These are phyloP conservation scores for Erynnis tages DNA, from an alignment of 2,888 invertebrate genomes.

Conservation along the genomic window DNA sequence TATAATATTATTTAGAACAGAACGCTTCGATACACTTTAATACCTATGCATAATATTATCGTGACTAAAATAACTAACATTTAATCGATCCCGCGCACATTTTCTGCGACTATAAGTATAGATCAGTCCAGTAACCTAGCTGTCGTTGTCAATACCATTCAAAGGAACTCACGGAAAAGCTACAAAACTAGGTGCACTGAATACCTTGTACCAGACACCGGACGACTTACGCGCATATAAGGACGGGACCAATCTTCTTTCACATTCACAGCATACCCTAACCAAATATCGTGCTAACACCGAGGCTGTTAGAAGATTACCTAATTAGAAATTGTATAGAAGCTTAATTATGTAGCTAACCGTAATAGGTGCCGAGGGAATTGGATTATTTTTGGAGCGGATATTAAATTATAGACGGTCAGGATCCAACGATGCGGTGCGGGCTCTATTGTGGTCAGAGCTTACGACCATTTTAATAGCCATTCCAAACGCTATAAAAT, in stretches of 20 bases:
- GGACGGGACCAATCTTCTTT: slow-evolving; percentile 36
- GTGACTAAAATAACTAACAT: neutral
- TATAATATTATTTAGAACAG: neutral
- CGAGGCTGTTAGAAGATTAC: slow-evolving; percentile 26
- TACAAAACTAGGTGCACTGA: slow-evolving; percentile 38
- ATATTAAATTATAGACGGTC: slow-evolving; percentile 77
- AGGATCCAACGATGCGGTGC: slow-evolving; percentile 60
- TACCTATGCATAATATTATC: neutral
- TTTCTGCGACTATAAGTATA: slow-evolving; percentile 12
- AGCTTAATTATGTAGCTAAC: slow-evolving; percentile 1
- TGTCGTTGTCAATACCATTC: slow-evolving; percentile 25
- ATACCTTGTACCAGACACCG: slow-evolving; percentile 39
- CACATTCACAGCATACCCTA: slow-evolving; percentile 32
- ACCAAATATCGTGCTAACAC: slow-evolving; percentile 33
- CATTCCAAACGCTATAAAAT: slow-evolving; percentile 34
- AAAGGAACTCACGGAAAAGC: slow-evolving; percentile 40
- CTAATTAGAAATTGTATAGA: slow-evolving; percentile 19
- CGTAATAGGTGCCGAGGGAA: slow-evolving; percentile 55
- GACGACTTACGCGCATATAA: slow-evolving; percentile 37
- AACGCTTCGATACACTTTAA: neutral
- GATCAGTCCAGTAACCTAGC: slow-evolving; percentile 14
- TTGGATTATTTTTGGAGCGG: slow-evolving; percentile 72
- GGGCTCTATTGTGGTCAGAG: slow-evolving; percentile 60
- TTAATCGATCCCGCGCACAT: slow-evolving; percentile 1
- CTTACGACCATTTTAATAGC: slow-evolving; percentile 39